Base-by-base conservation (phyloP, 2,888 invertebrate genomes). In the Drosophila anomalata region DNA sequence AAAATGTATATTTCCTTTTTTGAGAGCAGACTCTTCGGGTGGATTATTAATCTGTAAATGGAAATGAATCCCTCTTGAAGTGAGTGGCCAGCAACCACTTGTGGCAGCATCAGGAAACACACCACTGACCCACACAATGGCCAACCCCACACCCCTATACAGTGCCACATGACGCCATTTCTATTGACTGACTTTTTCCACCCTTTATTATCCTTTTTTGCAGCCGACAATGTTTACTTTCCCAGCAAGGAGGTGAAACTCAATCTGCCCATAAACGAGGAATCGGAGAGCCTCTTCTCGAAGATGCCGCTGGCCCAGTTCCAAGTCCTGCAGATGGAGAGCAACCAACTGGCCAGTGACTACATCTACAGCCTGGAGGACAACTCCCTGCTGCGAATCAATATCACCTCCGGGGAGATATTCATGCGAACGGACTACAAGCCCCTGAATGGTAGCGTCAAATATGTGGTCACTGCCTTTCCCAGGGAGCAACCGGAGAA, bases 241-340 rank as follows among this genome's bases (percentile, higher is more conserved):
- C 92, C 91, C 54, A 81, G 90, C 76, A 87, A 91, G 9, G 78
- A 88, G 9, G 87, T 91, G 48, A 85, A 89, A 79, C 73, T 91
- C 57, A 90, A 89, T 72, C 81, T 91, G 62, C 91, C 91, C 36
- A 82, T 89, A 55, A 90, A 90, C 11, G 89, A 91, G 75, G 89
- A 91, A 54, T 88, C 90, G 42, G 88, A 90, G 52, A 90, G 90
- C 57, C 89, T 89, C 50, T 90, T 91, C 73, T 89, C 89, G 3
- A 91, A 91, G 78, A 90, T 89, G 56, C 91, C 92, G 9, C 74
- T 91, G 71, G 91, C 89, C 29, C 89, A 89, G 65, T 91, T 92
- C 78, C 89, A 90, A 83, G 90, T 91, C 24, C 73, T 90, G 31
- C 79, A 88, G 0, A 56, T 86, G 41, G 81, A 79, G 9, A 82